These are phyloP conservation scores for Clarias macrocephalus DNA, from an alignment of 2,113 vertebrate species.

Conservation along the genomic window DNA sequence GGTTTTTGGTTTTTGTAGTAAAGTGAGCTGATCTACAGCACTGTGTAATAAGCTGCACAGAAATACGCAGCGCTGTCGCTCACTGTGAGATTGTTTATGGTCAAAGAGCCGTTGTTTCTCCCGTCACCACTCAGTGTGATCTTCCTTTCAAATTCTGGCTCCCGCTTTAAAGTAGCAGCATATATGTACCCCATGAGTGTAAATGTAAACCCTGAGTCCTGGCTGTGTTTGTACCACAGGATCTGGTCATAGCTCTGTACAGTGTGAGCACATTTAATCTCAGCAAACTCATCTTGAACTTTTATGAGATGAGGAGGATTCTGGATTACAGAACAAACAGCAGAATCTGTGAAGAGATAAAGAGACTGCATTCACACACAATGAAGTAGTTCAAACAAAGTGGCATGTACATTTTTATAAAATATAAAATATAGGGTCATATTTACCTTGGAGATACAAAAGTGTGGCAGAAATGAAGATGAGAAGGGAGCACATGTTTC, in stretches of 20 bases:
- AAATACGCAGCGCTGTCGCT: slow-evolving; percentile 45
- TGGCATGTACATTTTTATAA: background rate
- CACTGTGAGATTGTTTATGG: background rate
- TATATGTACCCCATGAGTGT: slow-evolving; percentile 41
- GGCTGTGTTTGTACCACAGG: slow-evolving; percentile 52
- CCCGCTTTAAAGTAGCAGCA: background rate
- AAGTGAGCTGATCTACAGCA: slow-evolving; percentile 5
- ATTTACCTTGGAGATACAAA: slow-evolving; percentile 25
- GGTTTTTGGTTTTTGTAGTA: slow-evolving; percentile 50
- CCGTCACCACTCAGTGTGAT: slow-evolving; percentile 33
- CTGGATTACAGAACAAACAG: slow-evolving; percentile 27
- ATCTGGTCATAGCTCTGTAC: slow-evolving; percentile 31
- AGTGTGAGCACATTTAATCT: slow-evolving; percentile 40
- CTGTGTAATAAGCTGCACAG: slow-evolving; percentile 53
- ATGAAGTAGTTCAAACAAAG: background rate
- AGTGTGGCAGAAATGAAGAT: background rate
- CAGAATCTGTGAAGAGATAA: slow-evolving; percentile 31
- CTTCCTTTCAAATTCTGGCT: background rate
- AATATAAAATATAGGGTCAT: background rate
- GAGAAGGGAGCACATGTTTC: background rate
- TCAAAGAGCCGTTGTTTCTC: slow-evolving; percentile 16
- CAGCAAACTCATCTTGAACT: background rate
- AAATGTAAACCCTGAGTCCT: slow-evolving; percentile 23
- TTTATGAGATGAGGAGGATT: slow-evolving; percentile 22
- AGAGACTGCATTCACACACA: background rate